These are phyloP conservation scores for Saimiri boliviensis DNA, from an alignment of 2,113 vertebrate species.

Conservation along the genomic window DNA sequence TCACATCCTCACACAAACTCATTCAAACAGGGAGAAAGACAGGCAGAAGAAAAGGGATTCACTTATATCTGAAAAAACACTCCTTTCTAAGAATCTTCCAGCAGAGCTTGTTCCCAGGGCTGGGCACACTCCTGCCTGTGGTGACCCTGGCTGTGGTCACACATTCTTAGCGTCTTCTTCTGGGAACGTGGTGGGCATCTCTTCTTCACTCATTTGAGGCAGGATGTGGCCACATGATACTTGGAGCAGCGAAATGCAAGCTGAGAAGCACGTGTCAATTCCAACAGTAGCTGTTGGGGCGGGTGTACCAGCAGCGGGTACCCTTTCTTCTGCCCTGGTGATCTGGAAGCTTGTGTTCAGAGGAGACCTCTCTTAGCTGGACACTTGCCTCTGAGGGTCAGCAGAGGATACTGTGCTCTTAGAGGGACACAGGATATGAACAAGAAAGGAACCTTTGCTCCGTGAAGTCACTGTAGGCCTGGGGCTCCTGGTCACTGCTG, in stretches of 20 bases:
- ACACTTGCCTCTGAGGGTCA: not conserved
- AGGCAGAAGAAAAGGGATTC: not conserved
- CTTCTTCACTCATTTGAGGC: not conserved
- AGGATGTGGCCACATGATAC: not conserved
- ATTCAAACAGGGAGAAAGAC: not conserved
- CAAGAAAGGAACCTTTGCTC: not conserved
- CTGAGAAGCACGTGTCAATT: fast-evolving
- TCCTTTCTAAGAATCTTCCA: not conserved
- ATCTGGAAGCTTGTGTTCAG: not conserved
- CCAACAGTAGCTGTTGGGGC: not conserved
- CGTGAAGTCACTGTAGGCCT: fast-evolving
- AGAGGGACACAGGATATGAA: fast-evolving
- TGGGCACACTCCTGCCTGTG: too few relatives aligned
- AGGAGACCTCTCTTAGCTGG: not conserved
- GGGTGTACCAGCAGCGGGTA: fast-evolving
- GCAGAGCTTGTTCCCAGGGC: not conserved
- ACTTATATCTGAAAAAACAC: not conserved
- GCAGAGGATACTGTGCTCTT: not conserved
- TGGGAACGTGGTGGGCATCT: fast-evolving
- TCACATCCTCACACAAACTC: not conserved
- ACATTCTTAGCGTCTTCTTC: too few relatives aligned
- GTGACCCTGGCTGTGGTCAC: not conserved
- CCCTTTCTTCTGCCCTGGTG: too few relatives aligned
- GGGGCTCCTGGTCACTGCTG: not conserved
- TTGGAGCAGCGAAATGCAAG: not conserved